These are phyloP conservation scores for Drosophila phalerata DNA, from an alignment of 2,888 invertebrate genomes.

Conservation along the genomic window DNA sequence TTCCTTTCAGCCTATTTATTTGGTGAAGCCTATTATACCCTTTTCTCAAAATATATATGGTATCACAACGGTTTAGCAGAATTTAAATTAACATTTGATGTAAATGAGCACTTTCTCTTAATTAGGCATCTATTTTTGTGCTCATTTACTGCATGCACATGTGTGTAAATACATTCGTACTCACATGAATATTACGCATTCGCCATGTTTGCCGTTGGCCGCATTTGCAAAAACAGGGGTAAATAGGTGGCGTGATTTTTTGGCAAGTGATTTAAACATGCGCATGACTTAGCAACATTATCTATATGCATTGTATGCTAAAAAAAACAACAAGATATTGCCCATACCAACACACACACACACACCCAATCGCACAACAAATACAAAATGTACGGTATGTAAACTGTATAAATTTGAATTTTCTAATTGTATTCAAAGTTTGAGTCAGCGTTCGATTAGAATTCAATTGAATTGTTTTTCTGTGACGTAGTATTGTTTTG, in stretches of 20 bases:
- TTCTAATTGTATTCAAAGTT: slow-evolving; percentile 16
- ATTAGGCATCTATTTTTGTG: slow-evolving; percentile 17
- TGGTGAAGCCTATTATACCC: neutral
- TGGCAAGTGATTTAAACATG: slow-evolving; percentile 51
- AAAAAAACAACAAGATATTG: neutral
- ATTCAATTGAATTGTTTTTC: slow-evolving; percentile 14
- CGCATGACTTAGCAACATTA: slow-evolving; percentile 41
- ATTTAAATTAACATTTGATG: slow-evolving; percentile 9
- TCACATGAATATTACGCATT: slow-evolving; percentile 51
- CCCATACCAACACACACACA: neutral
- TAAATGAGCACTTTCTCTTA: slow-evolving; percentile 22
- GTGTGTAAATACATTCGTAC: slow-evolving; percentile 7
- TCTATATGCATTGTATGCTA: slow-evolving; percentile 6
- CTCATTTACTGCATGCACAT: slow-evolving; percentile 6
- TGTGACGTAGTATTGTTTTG: slow-evolving; percentile 18
- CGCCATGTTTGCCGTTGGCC: slow-evolving; percentile 36
- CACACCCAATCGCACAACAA: neutral
- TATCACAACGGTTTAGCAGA: neutral
- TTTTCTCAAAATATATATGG: no score
- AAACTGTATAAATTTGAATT: neutral
- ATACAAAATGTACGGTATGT: neutral
- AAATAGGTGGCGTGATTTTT: slow-evolving; percentile 69
- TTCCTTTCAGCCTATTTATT: neutral
- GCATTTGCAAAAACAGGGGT: slow-evolving; percentile 30
- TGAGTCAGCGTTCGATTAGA: slow-evolving; percentile 35